Evolutionary conservation across 2,797 vertebrate genomes (phyloP), one percentile per base, ranked within the genome.

Genomic region (Pseudochaenichthys georgianus): DNA sequence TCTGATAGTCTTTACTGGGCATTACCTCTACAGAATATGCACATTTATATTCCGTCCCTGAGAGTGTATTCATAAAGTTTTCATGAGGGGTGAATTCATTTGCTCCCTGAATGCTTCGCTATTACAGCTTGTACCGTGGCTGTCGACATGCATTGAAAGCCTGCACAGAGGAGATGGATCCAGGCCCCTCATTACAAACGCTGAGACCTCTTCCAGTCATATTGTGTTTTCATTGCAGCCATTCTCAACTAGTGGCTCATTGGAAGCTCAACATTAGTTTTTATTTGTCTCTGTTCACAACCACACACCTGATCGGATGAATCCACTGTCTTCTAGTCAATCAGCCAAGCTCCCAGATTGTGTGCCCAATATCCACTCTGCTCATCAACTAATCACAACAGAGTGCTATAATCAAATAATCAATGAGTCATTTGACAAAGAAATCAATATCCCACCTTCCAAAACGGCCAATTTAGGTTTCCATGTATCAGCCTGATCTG

Each of bases 1-100:
- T 86, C 70, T 31, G 31, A 77, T 59, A 62, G 60, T 73, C 60
- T 86, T 41, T 28, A 48, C 82, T 72, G 66, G 86, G 70, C 59
- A 67, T 59, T 75, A 63, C 54, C 54, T 79, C 72, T 68, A 59
- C 65, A 78, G 69, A 85, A 67, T 66, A 53, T 82, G 38, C 76
- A 73, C 83, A 91, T 92, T 89, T 87, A 86, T 88, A 92, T 90
- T 89, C 84, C 58, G 76, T 64, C 84, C 86, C 79, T 86, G 71
- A 42, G 82, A 90, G 84, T 88, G 51, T 67, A 83, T 91, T 91
- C 90, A 93, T 94, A 84, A 94, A 91, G 91, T 84, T 93, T 93
- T 94, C 88, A 93, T 92, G 84, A 91, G 81, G 66, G 84, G 71
- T 91, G 89, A 90, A 92, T 92, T 90, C 87, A 90, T 92, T 92